A percentile compares a stretch with the other conserved stretches of the same genome.
phyloP scores from a whole-genome alignment of 2,797 vertebrate genomes.

The Typhlichthys eigenmanni region DNA sequence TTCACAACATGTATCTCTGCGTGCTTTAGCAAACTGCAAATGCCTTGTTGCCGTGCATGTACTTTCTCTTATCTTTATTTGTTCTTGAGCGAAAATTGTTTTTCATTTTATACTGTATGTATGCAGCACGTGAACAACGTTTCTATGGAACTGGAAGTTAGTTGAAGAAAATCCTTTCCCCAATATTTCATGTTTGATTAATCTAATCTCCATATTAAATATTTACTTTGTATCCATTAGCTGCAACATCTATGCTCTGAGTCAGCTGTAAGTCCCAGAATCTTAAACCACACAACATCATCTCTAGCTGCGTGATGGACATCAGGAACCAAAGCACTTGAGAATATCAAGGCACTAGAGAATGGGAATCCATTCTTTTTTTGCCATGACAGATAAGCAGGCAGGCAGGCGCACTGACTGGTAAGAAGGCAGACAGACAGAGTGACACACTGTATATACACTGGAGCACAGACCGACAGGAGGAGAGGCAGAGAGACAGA shows the following conservation, averaged over 20 bases:
- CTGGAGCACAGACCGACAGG: constrained; percentile 36
- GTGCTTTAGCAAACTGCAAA: background rate
- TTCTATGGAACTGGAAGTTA: background rate
- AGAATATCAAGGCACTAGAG: no score
- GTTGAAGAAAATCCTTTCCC: background rate
- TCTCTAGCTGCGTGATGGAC: no score
- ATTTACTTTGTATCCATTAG: background rate
- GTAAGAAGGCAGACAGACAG: constrained; percentile 47
- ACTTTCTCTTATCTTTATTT: no score
- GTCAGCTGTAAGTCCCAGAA: no score
- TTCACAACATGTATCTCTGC: background rate
- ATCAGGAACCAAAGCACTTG: no score
- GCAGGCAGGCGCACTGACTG: constrained; percentile 6
- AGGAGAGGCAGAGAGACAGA: constrained; percentile 20
- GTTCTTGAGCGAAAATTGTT: no score
- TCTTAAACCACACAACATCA: no score
- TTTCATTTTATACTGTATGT: no score
- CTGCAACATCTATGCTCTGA: background rate
- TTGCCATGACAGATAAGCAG: constrained; percentile 11
- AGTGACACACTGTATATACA: constrained; percentile 48
- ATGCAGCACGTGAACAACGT: background rate
- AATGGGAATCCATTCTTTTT: no score
- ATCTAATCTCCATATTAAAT: background rate
- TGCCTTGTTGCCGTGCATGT: background rate
- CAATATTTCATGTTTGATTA: background rate